Base-by-base conservation (phyloP, 2,888 invertebrate species). In the Pachydiplax longipennis region DNA sequence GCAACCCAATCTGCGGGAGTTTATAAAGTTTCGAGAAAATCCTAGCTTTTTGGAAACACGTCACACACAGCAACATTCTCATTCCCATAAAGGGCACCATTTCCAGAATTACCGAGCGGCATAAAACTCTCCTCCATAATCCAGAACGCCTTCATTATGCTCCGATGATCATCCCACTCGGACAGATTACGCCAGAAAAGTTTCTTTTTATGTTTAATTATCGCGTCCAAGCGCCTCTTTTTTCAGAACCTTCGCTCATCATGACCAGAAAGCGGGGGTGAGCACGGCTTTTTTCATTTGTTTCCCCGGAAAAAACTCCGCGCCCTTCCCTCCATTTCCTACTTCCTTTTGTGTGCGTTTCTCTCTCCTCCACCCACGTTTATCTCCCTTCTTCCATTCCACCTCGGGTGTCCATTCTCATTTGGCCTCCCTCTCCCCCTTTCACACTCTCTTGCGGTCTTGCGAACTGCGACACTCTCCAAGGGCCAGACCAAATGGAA, bases 391-490 rank as follows among this genome's bases (percentile, higher is more conserved):
- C 18, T 18, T 25, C 18, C 83, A n/a, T 35, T 37, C 73, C 13
- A 73, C 25, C 73, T 31, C 73, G 15, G 18, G 53, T 53, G 53
- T 48, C 53, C 82, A 31, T 31, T 25, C 31, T 48, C 44, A 13
- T 48, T n/a, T 35, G 31, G 44, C 22, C 83, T 53, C 58, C 3
- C 31, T 53, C 83, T 53, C 37, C 22, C 37, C 87, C 87, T 37
- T 61, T 61, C 87, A 61, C 87, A 87, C 87, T 65, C 87, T 87
- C 87, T 87, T 87, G 87, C 37, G 87, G 87, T 87, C 87, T 87
- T 87, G 87, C 58, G 83, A 83, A 83, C 83, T 83, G 83, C 87
- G 87, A 87, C 87, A 87, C 83, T 83, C 83, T 83, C 83, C 37
- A 37, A 87, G 83, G 65, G 83, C 48, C 82, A 82, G 82, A 82